Base-by-base conservation (phyloP, 2,888 invertebrate species). In the Cosmia pyralina region DNA sequence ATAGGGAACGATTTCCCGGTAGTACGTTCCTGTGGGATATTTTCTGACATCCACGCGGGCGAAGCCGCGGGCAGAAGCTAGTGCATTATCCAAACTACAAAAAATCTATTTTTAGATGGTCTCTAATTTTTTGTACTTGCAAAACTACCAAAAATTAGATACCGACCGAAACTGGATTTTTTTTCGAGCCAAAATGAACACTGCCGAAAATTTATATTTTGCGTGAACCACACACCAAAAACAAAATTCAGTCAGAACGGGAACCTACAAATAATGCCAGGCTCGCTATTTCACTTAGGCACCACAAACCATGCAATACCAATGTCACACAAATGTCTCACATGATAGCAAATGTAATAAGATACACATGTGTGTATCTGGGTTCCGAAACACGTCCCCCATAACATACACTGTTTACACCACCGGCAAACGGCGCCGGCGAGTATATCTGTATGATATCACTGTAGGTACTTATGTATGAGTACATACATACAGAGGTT, bases 341-440 rank as follows among this genome's bases (percentile, higher is more conserved):
- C 55, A n/a, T 17, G 15, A 55, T 22, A 34, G 10, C 64, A 64
- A 22, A 17, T 22, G 28, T 62, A 53, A 41, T 52, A 50, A 57
- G 44, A 41, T 41, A 63, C 38, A 52, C 17, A 22, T 28, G 38
- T 8, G 19, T 75, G 60, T 50, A 8, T 60, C n/a, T 76, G 34
- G 19, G 50, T 77, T 50, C 71, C 59, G 34, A 50, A 78, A 77
- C 76, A 78, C n/a, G 50, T 78, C 65, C 79, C 78, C 53, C 65
- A 72, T 72, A 46, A 53, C 59, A 22, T 5, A 52, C 55, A 19
- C n/a, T 72, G 60, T 76, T 77, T 71, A 64, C 71, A 58, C 63
- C 50, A 55, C 44, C 41, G 34, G 34, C 63, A 46, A 59, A 64
- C 59, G 59, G 4, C 34, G 11, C 5, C 55, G 53, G n/a, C 7